Base-by-base conservation (phyloP, 1,140 invertebrate species). In the Trichonephila clavipes region DNA sequence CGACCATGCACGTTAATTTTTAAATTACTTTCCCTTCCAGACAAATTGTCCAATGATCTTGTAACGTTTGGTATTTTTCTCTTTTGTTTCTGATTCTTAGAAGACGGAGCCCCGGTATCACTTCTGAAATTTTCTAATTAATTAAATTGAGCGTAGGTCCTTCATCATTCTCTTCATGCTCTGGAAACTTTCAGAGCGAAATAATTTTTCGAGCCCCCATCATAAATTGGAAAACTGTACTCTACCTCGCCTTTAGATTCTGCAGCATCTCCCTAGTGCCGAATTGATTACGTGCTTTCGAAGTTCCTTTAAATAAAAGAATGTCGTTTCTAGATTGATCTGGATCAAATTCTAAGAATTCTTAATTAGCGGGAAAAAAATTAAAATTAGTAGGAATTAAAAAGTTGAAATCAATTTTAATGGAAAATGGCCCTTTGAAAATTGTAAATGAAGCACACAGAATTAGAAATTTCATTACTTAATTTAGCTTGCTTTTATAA, bases 61-160 rank as follows among this genome's bases (percentile, higher is more conserved):
- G 51, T 10, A 77, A 34, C 28, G 24, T 77, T 77, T 77, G 72
- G 83, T n/a, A 85, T 85, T 85, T 85, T 85, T 59, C 34, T 59
- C 51, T 61, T 85, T 85, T 58, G 44, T 85, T 85, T 59, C 51
- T 24, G 34, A 59, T 59, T 59, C 28, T 4, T 18, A 19, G 28
- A 77, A 40, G 14, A 77, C 18, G 72, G 34, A 14, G 58, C 5
- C n/a, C n/a, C 24, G 24, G 28, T 58, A 85, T 85, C 83, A 85
- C 83, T 61, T 59, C 51, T 61, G 58, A 85, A 85, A 85, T 85
- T 85, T 85, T 85, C 83, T 85, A 85, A 85, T 85, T 85, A 85
- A 85, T 85, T 85, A 85, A 85, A 85, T 85, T 85, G 83, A 85
- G 83, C 83, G 83, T 61, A n/a, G 83, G 19, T 28, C 40, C 83